Conservation (phyloP, 2,113 vertebrate genomes). For the Amphiprion ocellaris region DNA sequence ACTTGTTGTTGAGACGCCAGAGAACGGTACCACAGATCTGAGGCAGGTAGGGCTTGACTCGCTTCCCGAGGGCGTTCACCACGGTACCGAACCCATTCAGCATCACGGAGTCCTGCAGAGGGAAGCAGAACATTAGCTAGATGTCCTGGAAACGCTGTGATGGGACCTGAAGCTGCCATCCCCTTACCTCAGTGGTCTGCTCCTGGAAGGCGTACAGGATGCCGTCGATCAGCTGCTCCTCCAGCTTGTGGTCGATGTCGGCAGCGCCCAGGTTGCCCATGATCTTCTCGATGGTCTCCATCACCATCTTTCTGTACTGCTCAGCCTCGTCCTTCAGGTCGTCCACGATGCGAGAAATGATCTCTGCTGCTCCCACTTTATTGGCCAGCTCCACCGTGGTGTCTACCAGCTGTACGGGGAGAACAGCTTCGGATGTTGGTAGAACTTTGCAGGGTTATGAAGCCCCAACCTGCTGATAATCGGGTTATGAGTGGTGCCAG, state of each 20-base stretch:
- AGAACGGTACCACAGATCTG: conserved; percentile 99
- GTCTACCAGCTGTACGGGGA: conserved; percentile 91
- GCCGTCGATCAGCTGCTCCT: conserved; percentile 98
- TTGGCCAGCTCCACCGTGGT: conserved; percentile 99
- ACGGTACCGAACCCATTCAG: conserved; percentile 98
- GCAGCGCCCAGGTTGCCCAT: conserved; percentile 98
- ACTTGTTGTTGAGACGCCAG: conserved; percentile 99
- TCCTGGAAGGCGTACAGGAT: conserved; percentile 99
- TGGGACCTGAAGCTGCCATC: too few species aligned
- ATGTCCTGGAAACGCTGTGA: too few species aligned
- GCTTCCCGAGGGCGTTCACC: conserved; percentile 97
- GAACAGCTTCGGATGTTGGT: not conserved
- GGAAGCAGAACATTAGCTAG: not conserved
- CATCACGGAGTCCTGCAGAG: conserved; percentile 95
- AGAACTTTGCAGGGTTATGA: too few species aligned
- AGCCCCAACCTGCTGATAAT: too few species aligned
- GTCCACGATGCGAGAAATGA: conserved; percentile 98
- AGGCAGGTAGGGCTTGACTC: conserved; percentile 97
- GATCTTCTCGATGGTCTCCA: conserved; percentile 99
- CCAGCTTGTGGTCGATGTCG: conserved; percentile 98
- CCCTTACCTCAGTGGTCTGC: conserved; percentile 95
- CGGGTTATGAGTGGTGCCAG: too few species aligned
- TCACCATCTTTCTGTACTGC: conserved; percentile 99
- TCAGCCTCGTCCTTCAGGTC: conserved; percentile 99
- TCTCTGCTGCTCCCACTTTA: conserved; percentile 98